Conservation (phyloP, 2,113 vertebrate genomes). For the Caretta caretta region DNA sequence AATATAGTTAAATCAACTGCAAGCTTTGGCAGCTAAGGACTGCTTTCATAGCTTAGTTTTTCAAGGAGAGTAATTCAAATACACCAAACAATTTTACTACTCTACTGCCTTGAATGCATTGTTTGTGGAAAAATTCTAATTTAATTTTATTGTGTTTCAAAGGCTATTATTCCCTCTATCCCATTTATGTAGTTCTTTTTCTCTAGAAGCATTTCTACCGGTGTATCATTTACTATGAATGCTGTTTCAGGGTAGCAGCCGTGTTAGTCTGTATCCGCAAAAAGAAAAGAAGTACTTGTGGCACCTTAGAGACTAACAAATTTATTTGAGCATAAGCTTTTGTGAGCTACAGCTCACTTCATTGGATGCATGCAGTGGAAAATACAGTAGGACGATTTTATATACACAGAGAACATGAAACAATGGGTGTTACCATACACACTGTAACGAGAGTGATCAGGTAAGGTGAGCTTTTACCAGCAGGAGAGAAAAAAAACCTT, state of each 20-base stretch:
- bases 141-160: conserved; percentile 41
- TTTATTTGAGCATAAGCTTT: no score
- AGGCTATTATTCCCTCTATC: conserved; percentile 43
- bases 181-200: conserved; percentile 2
- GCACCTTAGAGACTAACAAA: no score
- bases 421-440: no score
- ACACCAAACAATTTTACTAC: conserved; percentile 18
- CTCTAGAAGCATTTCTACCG: conserved; percentile 47
- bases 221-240: neutral
- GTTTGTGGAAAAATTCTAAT: conserved; percentile 60
- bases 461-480: no score
- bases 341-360: no score
- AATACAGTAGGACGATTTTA: no score
- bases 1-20: conserved; percentile 28
- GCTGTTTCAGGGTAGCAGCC: neutral
- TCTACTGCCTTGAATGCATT: conserved; percentile 35
- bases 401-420: no score
- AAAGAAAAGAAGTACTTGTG: no score
- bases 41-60: conserved; percentile 25
- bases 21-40: neutral
- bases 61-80: neutral
- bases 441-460: no score
- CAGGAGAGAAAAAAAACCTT: no score
- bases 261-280: no score
- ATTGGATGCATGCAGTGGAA: no score